Evolutionary conservation across 2,113 vertebrate species (phyloP).

Genomic region (Cyanoliseus patagonus): DNA sequence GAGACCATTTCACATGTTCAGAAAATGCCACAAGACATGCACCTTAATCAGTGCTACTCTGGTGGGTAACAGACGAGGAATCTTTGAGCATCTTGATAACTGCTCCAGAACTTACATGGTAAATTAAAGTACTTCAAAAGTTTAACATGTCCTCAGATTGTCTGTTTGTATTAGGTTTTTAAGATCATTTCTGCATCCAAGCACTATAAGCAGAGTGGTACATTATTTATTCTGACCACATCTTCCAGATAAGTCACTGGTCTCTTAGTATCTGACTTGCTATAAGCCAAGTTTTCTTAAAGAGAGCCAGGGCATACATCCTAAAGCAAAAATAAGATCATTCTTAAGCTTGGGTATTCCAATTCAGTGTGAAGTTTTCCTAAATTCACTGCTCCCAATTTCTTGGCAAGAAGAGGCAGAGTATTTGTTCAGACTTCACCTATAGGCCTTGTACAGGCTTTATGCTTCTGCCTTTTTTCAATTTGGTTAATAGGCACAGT

Average conservation of each 20-base stretch:
- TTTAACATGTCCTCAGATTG: not conserved
- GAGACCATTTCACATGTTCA: not conserved
- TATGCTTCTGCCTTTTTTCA: not conserved
- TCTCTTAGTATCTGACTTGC: not conserved
- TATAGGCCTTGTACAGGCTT: not conserved
- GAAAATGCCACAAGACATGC: not conserved
- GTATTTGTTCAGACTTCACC: not conserved
- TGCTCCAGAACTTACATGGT: not conserved
- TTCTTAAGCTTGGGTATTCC: not conserved
- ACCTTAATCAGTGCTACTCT: not conserved
- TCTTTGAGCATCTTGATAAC: not conserved
- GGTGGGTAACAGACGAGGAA: not conserved
- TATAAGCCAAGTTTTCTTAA: not conserved
- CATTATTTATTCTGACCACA: slow-evolving; percentile 23
- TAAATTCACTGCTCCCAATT: not conserved
- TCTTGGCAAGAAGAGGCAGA: not conserved
- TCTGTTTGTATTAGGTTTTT: not conserved
- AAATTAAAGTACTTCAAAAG: slow-evolving; percentile 7
- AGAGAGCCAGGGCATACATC: not conserved
- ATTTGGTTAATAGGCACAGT: not conserved
- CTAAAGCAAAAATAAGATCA: not conserved
- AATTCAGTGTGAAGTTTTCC: not conserved
- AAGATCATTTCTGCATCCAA: not conserved
- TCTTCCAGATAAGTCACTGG: slow-evolving; percentile 15
- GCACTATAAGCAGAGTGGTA: slow-evolving; percentile 10